Conservation (phyloP, 2,888 invertebrate species). For the Folsomia manolachei region DNA sequence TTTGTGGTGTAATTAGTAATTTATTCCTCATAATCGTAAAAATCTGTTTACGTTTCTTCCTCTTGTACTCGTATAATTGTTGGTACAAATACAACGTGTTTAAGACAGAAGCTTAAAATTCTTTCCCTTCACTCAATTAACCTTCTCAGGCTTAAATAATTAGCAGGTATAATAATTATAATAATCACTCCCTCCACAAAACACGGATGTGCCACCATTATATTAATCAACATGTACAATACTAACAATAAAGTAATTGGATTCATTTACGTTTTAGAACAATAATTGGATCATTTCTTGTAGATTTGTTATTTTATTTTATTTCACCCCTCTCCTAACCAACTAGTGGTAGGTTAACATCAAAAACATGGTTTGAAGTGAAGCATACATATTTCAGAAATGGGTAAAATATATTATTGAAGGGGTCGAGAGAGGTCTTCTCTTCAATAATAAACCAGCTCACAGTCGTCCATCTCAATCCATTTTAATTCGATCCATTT, state of each 20-base stretch:
- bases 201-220: no score
- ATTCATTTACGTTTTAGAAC: not conserved
- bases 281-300: no score
- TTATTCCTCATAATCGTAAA: not conserved
- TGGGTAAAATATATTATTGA: no score
- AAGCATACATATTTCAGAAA: no score
- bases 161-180: not conserved
- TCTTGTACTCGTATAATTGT: no score
- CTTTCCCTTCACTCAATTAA: not conserved
- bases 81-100: not conserved
- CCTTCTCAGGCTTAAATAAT: not conserved
- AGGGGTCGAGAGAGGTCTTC: no score
- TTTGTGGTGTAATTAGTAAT: not conserved
- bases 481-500: not conserved
- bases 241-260: not conserved
- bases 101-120: not conserved
- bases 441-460: no score
- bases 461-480: not conserved
- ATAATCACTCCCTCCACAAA: not conserved
- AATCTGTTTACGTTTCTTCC: not conserved
- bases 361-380: no score
- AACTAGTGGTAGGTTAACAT: no score
- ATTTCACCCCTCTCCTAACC: no score
- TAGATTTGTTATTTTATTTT: no score
- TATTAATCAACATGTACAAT: not conserved